Evolutionary conservation across 2,888 invertebrate species (phyloP).

Genomic region (Andrena fulva): DNA sequence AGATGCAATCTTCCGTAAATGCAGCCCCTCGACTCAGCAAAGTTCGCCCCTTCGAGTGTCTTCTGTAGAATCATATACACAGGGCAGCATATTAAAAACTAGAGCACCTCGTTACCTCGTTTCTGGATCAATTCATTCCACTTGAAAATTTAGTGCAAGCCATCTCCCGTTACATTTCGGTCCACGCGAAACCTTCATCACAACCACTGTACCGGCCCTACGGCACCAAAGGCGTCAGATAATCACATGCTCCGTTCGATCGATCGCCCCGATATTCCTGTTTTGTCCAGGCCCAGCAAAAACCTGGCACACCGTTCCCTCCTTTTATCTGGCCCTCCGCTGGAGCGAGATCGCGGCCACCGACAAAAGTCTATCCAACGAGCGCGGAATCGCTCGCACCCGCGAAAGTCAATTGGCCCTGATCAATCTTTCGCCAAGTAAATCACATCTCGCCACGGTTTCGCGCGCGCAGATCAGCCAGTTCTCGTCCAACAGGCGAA

Average conservation of each 20-base stretch:
- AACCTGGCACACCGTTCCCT: constrained; percentile 3
- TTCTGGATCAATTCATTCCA: too few species aligned
- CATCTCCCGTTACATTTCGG: not conserved
- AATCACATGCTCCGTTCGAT: not conserved
- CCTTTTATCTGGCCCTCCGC: not conserved
- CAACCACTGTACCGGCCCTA: not conserved
- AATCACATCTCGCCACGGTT: constrained; percentile 40
- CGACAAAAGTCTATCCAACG: constrained; percentile 49
- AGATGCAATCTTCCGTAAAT: too few species aligned
- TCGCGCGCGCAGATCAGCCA: constrained; percentile 46
- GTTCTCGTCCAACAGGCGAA: constrained; percentile 54
- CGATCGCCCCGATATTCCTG: not conserved
- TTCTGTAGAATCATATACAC: too few species aligned
- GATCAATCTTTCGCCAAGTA: constrained; percentile 57
- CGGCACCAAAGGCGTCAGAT: not conserved
- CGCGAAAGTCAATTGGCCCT: constrained; percentile 56
- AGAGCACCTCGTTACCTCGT: too few species aligned
- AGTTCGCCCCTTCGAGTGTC: too few species aligned
- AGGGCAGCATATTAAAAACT: too few species aligned
- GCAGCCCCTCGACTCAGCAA: too few species aligned
- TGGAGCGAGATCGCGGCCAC: constrained; percentile 24
- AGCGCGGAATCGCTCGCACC: constrained; percentile 53
- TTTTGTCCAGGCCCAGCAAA: not conserved
- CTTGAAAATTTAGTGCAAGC: too few species aligned
- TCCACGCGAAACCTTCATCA: not conserved